Base-by-base conservation (phyloP, 2,797 vertebrate genomes). In the Gymnopithys bicolor region DNA sequence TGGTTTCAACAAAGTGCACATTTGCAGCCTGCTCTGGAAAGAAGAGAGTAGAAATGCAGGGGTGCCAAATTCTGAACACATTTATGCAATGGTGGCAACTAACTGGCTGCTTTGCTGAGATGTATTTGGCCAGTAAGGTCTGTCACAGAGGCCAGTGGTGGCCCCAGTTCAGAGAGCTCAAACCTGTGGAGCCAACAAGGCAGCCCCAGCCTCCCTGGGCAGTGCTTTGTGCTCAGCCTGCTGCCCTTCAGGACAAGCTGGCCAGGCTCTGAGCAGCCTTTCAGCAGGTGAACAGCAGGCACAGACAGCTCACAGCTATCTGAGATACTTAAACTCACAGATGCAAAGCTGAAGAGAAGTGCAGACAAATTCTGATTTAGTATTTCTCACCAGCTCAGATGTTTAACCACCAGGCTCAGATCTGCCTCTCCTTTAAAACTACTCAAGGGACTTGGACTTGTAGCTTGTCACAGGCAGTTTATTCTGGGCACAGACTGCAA, bases 11-110 rank as follows among this genome's bases (percentile, higher is more conserved):
- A 5, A 93, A 94, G 81, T 64, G 33, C 30, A 5, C 69, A 94
- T 84, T 94, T 91, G 56, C 89, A 90, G 94, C 32, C 73, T 91
- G 87, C 59, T 55, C 69, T 95, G 90, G 92, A 95, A 55, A 91
- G 66, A 77, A 89, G 23, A 1, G 27, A 93, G 88, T 51, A 77
- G n/a, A 87, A 95, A 94, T 66, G 84, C 2, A 14, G 1, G 3
- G 4, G 43, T 85, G 90, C 85, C 96, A 94, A 87, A 78, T 52
- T 60, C 68, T 37, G 48, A 96, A 81, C 75, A 33, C 83, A 82
- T 90, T 86, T 70, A 87, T 33, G 86, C 58, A 74, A 48, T 13
- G 62, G 74, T 23, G 92, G 84, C 48, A 80, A 58, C 23, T 28
- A 90, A 84, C 2, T 2, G 45, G 66, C 58, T 39, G 68, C 73